Base-by-base conservation (phyloP, 2,888 invertebrate species). In the Xestia xanthographa region DNA sequence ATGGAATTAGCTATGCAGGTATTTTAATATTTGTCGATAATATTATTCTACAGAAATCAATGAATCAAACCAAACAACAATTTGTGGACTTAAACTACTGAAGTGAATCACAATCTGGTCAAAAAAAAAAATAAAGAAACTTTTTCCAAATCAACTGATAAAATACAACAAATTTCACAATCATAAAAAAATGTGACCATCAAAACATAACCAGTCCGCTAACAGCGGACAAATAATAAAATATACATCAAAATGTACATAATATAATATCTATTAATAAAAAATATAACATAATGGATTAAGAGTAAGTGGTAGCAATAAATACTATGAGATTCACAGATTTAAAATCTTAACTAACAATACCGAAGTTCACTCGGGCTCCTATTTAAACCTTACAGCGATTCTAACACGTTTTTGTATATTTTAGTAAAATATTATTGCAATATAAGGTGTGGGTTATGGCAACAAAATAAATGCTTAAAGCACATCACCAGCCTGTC, bases 401-500 rank as follows among this genome's bases (percentile, higher is more conserved):
- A 94, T 91, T 92, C 94, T 94, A 94, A 94, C 94, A 92, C 92
- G 80, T 93, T 94, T 92, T 95, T 95, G 95, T 95, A 95, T 95
- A 95, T 94, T 95, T 96, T 96, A 95, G 95, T 95, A 96, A 95
- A 96, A 95, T 95, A 96, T 96, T 96, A 96, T 96, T 96, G 96
- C 96, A 96, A 96, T 95, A 95, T 93, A 95, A 94, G 94, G 93
- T 96, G 96, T 95, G 95, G 58, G 95, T 96, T 96, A 97, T 97
- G 96, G 96, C 97, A 96, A 97, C 96, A 95, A 96, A 96, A 96
- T 96, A 96, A 96, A 96, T 96, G 96, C 96, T 96, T 96, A 95
- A 96, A 96, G 96, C 96, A 96, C 96, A 96, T 95, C 96, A 95
- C 96, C 96, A 94, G 95, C 92, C 93, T 93, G 95, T 95, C 95